Percentiles rank a stretch among this genome's conserved stretches.
These are phyloP conservation scores for Megaceryle maxima DNA, from an alignment of 2,113 vertebrate genomes.

Conservation along the genomic window DNA sequence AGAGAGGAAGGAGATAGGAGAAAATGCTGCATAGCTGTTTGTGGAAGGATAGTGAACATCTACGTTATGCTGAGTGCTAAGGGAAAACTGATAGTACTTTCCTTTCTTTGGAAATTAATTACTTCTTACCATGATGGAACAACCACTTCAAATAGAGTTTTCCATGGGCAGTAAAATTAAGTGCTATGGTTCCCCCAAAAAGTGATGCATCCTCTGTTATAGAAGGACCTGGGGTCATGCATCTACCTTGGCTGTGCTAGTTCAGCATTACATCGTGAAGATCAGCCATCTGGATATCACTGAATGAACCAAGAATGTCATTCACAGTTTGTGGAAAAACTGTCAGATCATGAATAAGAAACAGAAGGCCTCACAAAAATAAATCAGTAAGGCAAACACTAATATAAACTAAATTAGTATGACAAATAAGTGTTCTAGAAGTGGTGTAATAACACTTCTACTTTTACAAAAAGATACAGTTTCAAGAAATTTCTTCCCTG, in stretches of 20 bases:
- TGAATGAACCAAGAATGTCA: neutral
- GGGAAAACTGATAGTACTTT: neutral
- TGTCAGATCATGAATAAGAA: neutral
- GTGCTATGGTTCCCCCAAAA: neutral
- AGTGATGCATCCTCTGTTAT: neutral
- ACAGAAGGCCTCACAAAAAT: neutral
- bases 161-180: neutral
- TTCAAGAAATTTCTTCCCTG: neutral
- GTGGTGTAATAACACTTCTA: neutral
- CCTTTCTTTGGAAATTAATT: neutral
- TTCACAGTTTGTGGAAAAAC: neutral
- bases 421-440: neutral
- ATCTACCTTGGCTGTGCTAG: neutral
- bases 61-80: neutral
- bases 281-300: neutral
- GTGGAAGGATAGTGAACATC: neutral
- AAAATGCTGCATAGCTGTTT: neutral
- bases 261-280: neutral
- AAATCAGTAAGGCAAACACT: neutral
- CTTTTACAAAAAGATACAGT: neutral
- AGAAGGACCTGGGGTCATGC: neutral
- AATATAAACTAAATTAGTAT: neutral
- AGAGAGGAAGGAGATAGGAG: neutral
- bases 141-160: neutral
- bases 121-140: neutral